Base-by-base conservation (phyloP, 2,888 invertebrate species). In the Diachrysia chrysitis region DNA sequence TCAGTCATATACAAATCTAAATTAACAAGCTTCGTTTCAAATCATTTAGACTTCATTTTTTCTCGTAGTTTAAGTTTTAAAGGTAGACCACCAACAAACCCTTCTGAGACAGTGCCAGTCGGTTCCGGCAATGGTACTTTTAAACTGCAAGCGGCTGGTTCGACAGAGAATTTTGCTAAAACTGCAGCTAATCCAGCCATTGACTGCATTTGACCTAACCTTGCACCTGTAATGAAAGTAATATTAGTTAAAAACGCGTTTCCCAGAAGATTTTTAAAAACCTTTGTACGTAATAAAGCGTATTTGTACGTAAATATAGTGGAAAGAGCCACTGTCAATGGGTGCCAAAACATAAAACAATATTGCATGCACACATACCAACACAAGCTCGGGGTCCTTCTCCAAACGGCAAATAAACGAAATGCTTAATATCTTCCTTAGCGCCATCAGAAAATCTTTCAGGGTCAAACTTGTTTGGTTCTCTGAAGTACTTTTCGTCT, bases 311-410 rank as follows among this genome's bases (percentile, higher is more conserved):
- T n/a, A n/a, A n/a, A n/a, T n/a, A n/a, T n/a, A n/a, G n/a, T n/a
- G n/a, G 10, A 32, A 10, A 32, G 32, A 2, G 10, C 7, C 32
- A 10, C 2, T 10, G 32, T 10, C 32, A 2, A 32, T 32, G 10
- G 32, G 32, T 32, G 10, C 32, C 1, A 16, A 37, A 37, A 37
- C 16, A 16, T 37, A 37, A 42, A n/a, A n/a, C 16, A 42, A 5
- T 16, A 0, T n/a, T 85, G n/a, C n/a, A n/a, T n/a, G n/a, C n/a
- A n/a, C n/a, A n/a, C 93, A 85, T 82, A 95, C 95, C 94, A 65
- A 94, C 91, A 78, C 95, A 95, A 1, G 92, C 81, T 64, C 95
- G 86, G 1, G 93, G 94, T 7, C 95, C 95, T 70, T 92, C 92
- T 60, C 94, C 94, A 77, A 94, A 94, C 0, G 95, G 94, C 54